Evolutionary conservation across 2,113 vertebrate genomes (phyloP).

Genomic region (Vidua chalybeata): DNA sequence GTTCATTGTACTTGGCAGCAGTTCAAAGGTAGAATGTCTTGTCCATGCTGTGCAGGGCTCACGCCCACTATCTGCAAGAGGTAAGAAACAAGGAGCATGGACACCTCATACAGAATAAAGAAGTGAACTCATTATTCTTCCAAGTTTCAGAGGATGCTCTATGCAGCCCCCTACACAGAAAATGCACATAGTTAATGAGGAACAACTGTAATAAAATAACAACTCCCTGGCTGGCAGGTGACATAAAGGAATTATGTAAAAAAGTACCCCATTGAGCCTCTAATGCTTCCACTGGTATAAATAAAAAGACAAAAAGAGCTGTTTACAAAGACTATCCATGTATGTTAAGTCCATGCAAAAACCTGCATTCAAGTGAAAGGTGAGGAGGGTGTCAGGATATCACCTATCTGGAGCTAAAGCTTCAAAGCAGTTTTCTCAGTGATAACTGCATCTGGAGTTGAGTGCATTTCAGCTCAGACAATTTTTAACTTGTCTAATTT

Average conservation of each 20-base stretch:
- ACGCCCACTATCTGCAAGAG: not conserved
- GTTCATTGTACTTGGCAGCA: not conserved
- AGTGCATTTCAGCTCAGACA: not conserved
- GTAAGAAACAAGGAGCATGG: not conserved
- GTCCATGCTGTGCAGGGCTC: not conserved
- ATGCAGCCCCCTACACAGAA: not conserved
- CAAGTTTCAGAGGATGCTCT: not conserved
- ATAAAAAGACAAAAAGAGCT: not conserved
- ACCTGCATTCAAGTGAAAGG: not conserved
- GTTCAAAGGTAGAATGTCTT: constrained; percentile 17
- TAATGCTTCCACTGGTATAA: not conserved
- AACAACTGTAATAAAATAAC: not conserved
- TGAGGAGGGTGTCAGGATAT: not conserved
- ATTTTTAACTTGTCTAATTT: constrained; percentile 44
- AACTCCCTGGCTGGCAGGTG: not conserved
- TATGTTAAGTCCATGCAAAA: not conserved
- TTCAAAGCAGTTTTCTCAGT: not conserved
- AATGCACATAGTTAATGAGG: not conserved
- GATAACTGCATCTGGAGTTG: not conserved
- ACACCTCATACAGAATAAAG: not conserved
- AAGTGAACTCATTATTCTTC: not conserved
- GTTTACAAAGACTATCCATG: not conserved
- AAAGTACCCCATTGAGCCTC: not conserved
- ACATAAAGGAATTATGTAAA: not conserved
- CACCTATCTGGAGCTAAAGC: not conserved